These are phyloP conservation scores for Oscarella lobularis DNA, from an alignment of 37 sponge, comb jelly and placozoan species.

Conservation along the genomic window DNA sequence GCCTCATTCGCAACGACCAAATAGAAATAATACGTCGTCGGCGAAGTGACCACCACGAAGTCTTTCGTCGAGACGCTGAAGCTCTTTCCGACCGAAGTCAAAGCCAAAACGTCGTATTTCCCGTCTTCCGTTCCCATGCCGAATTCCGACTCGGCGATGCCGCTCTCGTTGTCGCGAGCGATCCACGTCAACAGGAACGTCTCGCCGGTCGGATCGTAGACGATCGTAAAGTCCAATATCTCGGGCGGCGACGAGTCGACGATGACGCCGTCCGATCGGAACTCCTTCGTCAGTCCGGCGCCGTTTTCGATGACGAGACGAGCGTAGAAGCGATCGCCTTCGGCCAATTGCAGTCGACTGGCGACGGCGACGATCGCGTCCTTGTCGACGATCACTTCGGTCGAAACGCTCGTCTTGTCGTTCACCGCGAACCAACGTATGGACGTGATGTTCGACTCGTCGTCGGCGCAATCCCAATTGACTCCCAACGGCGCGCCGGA, in stretches of 20 bases:
- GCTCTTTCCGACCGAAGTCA: neutral
- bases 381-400: neutral
- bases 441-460: neutral
- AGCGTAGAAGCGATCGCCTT: neutral
- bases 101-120: neutral
- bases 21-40: neutral
- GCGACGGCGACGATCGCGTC: neutral
- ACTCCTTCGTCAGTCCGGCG: neutral
- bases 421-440: neutral
- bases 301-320: neutral
- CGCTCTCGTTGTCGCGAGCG: neutral
- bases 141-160: neutral
- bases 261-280: neutral
- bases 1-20: neutral
- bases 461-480: conserved; percentile 2
- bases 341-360: neutral
- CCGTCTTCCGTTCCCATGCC: neutral
- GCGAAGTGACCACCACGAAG: neutral
- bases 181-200: neutral
- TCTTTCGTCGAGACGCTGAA: neutral
- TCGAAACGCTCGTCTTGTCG: neutral
- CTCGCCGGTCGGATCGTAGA: neutral
- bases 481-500: neutral
- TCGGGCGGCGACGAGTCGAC: neutral
- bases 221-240: neutral